Conservation (phyloP, 2,888 invertebrate species). For the Aradus depressus region DNA sequence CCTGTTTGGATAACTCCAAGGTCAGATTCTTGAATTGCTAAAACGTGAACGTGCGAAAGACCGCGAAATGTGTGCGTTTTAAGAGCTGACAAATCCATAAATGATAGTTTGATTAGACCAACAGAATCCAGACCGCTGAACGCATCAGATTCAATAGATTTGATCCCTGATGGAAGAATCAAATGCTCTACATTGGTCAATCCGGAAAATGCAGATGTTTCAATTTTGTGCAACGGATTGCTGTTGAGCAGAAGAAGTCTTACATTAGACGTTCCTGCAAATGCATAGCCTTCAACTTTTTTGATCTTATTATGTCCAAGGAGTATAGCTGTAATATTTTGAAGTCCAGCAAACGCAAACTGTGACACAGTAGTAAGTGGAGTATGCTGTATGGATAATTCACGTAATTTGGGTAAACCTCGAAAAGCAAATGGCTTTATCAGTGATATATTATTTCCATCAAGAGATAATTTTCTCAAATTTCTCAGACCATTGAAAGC, state of each 20-base stretch:
- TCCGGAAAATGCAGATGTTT: slow-evolving; percentile 72
- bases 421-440: slow-evolving; percentile 80
- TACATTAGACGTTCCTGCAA: slow-evolving; percentile 76
- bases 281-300: slow-evolving; percentile 60
- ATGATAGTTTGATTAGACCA: slow-evolving; percentile 67
- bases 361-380: slow-evolving; percentile 67
- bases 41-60: slow-evolving; percentile 57
- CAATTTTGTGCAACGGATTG: slow-evolving; percentile 71
- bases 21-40: slow-evolving; percentile 73
- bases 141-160: slow-evolving; percentile 62
- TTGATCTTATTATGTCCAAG: slow-evolving; percentile 59
- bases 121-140: slow-evolving; percentile 72
- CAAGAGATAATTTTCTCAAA: slow-evolving; percentile 68
- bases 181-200: slow-evolving; percentile 71
- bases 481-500: slow-evolving; percentile 71
- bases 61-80: slow-evolving; percentile 64
- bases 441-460: slow-evolving; percentile 73
- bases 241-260: slow-evolving; percentile 68
- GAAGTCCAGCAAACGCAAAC: slow-evolving; percentile 73
- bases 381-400: slow-evolving; percentile 76
- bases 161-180: slow-evolving; percentile 70
- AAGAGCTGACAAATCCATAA: slow-evolving; percentile 67
- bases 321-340: slow-evolving; percentile 62
- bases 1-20: slow-evolving; percentile 56
- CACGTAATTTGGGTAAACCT: slow-evolving; percentile 63